Conservation (phyloP, 2,888 invertebrate species). For the Volucella inflata region DNA sequence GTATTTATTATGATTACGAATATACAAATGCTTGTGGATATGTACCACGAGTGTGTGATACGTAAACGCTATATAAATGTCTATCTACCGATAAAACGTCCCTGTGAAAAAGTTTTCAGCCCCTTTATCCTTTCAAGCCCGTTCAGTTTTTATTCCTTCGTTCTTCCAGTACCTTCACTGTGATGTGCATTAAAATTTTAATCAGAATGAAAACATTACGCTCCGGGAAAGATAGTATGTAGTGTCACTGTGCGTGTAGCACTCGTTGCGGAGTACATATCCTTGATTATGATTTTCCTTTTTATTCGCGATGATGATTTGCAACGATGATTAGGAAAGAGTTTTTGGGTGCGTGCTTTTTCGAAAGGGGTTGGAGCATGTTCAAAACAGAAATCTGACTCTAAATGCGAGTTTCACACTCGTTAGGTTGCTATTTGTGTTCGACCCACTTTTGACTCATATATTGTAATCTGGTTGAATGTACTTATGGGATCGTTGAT, state of each 20-base stretch:
- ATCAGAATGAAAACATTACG: slow-evolving; percentile 70
- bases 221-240: slow-evolving; percentile 32
- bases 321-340: slow-evolving; percentile 59
- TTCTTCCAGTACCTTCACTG: slow-evolving; percentile 5
- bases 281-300: slow-evolving; percentile 69
- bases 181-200: slow-evolving; percentile 68
- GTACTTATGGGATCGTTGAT: slow-evolving; percentile 12
- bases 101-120: slow-evolving; percentile 14
- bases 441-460: slow-evolving; percentile 21
- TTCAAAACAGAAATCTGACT: slow-evolving; percentile 6
- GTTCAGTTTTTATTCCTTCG: slow-evolving; percentile 13
- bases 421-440: slow-evolving; percentile 51
- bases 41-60: background rate
- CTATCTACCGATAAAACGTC: slow-evolving; percentile 12
- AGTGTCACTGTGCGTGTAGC: slow-evolving; percentile 38
- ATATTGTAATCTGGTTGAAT: slow-evolving; percentile 17
- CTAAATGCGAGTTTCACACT: slow-evolving; percentile 48
- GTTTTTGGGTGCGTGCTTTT: slow-evolving; percentile 23
- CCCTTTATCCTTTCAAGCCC: slow-evolving; percentile 24
- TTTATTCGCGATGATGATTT: slow-evolving; percentile 70
- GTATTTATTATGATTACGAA: slow-evolving; percentile 61
- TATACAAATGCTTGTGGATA: slow-evolving; percentile 29
- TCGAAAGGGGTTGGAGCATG: slow-evolving; percentile 48
- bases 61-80: slow-evolving; percentile 44
- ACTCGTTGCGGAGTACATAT: slow-evolving; percentile 47